phyloP scores from a whole-genome alignment of 2,797 vertebrate genomes.

The Phalloptychus januarius region DNA sequence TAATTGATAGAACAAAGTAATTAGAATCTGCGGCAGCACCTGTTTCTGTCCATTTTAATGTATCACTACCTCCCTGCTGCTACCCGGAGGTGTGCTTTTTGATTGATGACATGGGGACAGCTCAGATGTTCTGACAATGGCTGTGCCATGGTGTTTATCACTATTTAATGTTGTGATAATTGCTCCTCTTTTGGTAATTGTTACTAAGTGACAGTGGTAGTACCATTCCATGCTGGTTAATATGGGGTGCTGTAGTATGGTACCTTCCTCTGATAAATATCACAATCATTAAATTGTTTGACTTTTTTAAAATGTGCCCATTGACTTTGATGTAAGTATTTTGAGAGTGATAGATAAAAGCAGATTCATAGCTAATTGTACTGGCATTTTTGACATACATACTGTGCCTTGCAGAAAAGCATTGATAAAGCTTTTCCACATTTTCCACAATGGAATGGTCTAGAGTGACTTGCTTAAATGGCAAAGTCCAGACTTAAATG shows the following conservation, averaged over 20 bases:
- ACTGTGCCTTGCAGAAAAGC: background rate
- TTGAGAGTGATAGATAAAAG: background rate
- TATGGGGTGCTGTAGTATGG: slow-evolving; percentile 31
- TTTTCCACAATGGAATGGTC: background rate
- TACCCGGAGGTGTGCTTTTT: slow-evolving; percentile 63
- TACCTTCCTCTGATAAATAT: slow-evolving; percentile 42
- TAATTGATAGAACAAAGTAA: slow-evolving; percentile 85
- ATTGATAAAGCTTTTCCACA: background rate
- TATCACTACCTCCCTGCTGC: slow-evolving; percentile 71
- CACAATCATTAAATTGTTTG: background rate
- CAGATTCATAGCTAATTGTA: background rate
- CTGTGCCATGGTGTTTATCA: slow-evolving; percentile 75
- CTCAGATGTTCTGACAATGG: slow-evolving; percentile 76
- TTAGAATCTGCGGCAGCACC: slow-evolving; percentile 80
- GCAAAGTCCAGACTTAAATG: background rate
- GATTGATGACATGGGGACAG: slow-evolving; percentile 74
- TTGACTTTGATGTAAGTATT: too few species aligned
- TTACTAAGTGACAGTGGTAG: slow-evolving; percentile 59
- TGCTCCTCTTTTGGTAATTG: slow-evolving; percentile 73
- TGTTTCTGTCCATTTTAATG: slow-evolving; percentile 79
- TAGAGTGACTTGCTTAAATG: background rate
- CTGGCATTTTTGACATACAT: background rate
- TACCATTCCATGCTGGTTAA: slow-evolving; percentile 59
- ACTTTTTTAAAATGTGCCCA: background rate
- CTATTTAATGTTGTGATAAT: slow-evolving; percentile 80